A percentile compares a stretch with the other conserved stretches of the same genome.
phyloP scores from a whole-genome alignment of 1,140 invertebrate genomes.

The Chironomus striatipennis region DNA sequence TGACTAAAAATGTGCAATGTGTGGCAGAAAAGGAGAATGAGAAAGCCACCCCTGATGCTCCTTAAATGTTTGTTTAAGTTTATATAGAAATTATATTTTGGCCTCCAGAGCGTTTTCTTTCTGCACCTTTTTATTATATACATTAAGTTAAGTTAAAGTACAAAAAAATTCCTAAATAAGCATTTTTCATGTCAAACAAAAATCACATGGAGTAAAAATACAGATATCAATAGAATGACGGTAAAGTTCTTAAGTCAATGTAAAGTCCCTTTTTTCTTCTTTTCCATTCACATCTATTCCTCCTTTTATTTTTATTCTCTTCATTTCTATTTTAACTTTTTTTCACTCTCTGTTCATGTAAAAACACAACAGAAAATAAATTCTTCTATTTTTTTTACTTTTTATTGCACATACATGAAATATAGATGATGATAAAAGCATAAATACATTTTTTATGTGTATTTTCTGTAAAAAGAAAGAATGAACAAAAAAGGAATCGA shows the following conservation, averaged over 20 bases:
- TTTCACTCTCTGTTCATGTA: no score
- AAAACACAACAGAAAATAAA: no score
- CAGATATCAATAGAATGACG: slow-evolving; percentile 16
- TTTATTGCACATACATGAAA: slow-evolving; percentile 7
- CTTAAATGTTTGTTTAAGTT: slow-evolving; percentile 2
- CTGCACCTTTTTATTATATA: not conserved
- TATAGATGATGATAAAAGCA: slow-evolving; percentile 12
- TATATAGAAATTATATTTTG: not conserved
- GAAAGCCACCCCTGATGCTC: not conserved
- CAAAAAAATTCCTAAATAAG: not conserved
- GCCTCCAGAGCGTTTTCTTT: slow-evolving; percentile 6
- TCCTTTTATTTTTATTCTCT: no score
- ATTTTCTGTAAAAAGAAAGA: not conserved
- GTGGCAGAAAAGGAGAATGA: not conserved
- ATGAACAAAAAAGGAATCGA: not conserved
- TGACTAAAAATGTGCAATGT: slow-evolving; percentile 1
- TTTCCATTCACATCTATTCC: slow-evolving; percentile 9
- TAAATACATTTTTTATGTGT: not conserved
- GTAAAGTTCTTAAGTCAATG: not conserved
- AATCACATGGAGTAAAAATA: not conserved
- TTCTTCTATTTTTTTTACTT: not conserved
- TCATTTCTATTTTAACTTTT: not conserved
- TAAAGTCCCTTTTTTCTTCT: not conserved
- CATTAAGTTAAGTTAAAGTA: no score
- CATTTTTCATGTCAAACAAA: slow-evolving; percentile 21